Evolutionary conservation across 2,797 vertebrate genomes (phyloP).

Genomic region (Xiphophorus birchmanni): DNA sequence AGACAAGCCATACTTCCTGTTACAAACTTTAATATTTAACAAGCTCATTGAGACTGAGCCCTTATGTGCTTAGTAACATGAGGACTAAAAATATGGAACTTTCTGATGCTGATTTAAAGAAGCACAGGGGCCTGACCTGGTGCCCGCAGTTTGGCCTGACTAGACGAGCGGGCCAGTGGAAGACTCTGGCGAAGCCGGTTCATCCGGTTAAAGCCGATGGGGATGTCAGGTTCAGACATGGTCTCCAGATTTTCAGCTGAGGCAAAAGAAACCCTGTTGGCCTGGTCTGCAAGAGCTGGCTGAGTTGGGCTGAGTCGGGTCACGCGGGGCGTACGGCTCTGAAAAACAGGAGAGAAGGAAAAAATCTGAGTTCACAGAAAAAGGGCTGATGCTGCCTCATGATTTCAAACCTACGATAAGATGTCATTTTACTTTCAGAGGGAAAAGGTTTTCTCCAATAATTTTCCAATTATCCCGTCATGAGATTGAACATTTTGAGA

Average conservation of each 20-base stretch:
- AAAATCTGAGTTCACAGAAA: not conserved
- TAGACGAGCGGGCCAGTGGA: constrained; percentile 93
- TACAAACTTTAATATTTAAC: not conserved
- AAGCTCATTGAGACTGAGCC: not conserved
- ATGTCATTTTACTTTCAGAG: not conserved
- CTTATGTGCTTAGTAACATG: too few relatives aligned
- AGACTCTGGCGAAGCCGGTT: constrained; percentile 97
- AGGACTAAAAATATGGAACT: too few relatives aligned
- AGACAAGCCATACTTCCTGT: not conserved
- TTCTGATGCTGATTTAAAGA: not conserved
- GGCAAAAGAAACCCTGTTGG: constrained; percentile 90
- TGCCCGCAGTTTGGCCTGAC: constrained; percentile 93
- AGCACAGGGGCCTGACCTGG: constrained; percentile 84
- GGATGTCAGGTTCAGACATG: constrained; percentile 94
- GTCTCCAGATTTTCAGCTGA: constrained; percentile 93
- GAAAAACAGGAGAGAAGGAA: constrained; percentile 11
- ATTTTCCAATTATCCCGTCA: not conserved
- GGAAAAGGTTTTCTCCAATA: not conserved
- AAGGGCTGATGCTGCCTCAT: not conserved
- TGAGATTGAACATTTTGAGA: not conserved
- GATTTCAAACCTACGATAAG: not conserved
- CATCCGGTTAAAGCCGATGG: constrained; percentile 94
- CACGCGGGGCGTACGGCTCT: constrained; percentile 80
- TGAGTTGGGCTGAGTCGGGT: constrained; percentile 86
- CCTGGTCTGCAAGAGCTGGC: constrained; percentile 90